A percentile compares a stretch with the other conserved stretches of the same genome.
phyloP scores from a whole-genome alignment of 2,113 vertebrate species.

The Microtus montanus region DNA sequence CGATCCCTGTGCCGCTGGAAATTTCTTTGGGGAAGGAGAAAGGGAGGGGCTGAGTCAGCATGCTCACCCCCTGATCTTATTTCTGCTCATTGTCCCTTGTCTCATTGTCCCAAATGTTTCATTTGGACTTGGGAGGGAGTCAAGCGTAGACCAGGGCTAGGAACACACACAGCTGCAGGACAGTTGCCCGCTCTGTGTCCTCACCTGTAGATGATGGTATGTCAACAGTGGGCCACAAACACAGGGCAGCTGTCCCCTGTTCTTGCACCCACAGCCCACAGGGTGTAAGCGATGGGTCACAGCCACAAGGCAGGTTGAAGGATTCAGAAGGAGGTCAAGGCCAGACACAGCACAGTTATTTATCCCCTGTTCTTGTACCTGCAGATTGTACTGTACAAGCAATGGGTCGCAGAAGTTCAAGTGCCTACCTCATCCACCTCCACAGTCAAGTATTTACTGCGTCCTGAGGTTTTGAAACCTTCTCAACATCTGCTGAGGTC shows the following conservation, averaged over 20 bases:
- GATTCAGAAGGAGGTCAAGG: neutral
- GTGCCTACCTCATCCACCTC: neutral
- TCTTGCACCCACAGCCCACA: neutral
- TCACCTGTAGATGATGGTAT: neutral
- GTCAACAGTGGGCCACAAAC: neutral
- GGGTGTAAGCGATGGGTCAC: neutral
- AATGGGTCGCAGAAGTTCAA: neutral
- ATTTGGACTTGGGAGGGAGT: neutral
- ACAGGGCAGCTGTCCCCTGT: neutral
- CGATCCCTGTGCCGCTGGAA: neutral
- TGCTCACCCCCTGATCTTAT: neutral
- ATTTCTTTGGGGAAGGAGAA: neutral
- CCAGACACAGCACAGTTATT: neutral
- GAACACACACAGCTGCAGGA: neutral
- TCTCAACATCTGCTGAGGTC: neutral
- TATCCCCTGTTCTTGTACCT: neutral
- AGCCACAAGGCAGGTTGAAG: neutral
- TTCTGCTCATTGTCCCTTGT: neutral
- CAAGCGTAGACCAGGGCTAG: no score
- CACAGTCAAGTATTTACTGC: neutral
- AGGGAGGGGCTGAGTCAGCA: neutral
- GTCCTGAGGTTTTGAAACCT: neutral
- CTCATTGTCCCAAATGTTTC: neutral
- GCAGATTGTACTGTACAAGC: neutral
- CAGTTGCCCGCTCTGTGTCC: neutral